These are phyloP conservation scores for Colletes collaris DNA, from an alignment of 2,888 invertebrate genomes.

Conservation along the genomic window DNA sequence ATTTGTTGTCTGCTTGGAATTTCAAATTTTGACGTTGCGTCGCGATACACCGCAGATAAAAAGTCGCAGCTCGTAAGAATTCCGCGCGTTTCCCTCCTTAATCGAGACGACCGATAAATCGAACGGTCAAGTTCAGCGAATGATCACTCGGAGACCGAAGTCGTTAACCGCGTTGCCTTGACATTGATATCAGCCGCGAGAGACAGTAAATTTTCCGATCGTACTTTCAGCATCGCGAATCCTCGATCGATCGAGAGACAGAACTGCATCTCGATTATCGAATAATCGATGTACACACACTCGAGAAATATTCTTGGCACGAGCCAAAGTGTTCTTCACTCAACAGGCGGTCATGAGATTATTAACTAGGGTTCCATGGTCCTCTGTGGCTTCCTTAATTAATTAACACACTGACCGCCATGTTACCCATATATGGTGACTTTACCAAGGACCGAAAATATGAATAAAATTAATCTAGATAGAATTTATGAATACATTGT, in stretches of 20 bases:
- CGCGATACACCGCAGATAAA: not conserved
- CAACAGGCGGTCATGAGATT: not conserved
- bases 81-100: not conserved
- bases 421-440: no score
- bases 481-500: no score
- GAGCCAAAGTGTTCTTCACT: not conserved
- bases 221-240: constrained; percentile 10
- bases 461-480: no score
- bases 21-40: no score
- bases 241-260: not conserved
- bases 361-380: not conserved
- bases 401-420: no score
- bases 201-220: not conserved
- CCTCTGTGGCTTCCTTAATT: not conserved
- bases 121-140: constrained; percentile 24
- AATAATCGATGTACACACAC: constrained; percentile 1
- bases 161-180: constrained; percentile 51
- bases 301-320: not conserved
- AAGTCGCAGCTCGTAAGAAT: not conserved
- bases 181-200: constrained; percentile 38
- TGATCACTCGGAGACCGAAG: constrained; percentile 15
- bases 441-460: no score
- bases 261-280: constrained; percentile 6
- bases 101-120: not conserved
- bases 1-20: no score